Percentiles rank a stretch among this genome's conserved stretches.
Evolutionary conservation across 2,888 invertebrate genomes (phyloP).

Genomic region (Malthinus seriepunctatus): DNA sequence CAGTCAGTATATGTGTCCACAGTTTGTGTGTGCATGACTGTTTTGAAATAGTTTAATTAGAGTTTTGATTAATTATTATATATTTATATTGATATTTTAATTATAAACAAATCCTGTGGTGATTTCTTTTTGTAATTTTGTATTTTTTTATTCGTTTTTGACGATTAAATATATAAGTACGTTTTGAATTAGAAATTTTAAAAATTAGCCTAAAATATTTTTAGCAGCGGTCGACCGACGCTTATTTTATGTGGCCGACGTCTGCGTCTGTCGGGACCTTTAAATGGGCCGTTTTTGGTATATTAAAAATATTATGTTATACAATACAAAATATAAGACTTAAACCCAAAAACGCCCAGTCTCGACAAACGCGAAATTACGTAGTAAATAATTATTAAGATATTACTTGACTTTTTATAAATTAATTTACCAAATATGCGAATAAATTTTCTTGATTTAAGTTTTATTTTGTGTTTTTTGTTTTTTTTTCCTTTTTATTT

Average conservation of each 20-base stretch:
- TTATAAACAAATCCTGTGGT: slow-evolving; percentile 50
- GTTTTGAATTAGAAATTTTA: slow-evolving; percentile 56
- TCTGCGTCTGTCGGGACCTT: slow-evolving; percentile 13
- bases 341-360: slow-evolving; percentile 39
- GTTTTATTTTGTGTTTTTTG: slow-evolving; percentile 45
- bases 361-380: slow-evolving; percentile 44
- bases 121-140: slow-evolving; percentile 45
- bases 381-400: slow-evolving; percentile 49
- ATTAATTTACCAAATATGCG: slow-evolving; percentile 59
- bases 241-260: slow-evolving; percentile 26
- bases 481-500: slow-evolving; percentile 45
- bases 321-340: slow-evolving; percentile 42
- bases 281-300: slow-evolving; percentile 15
- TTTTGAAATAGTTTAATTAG: slow-evolving; percentile 54
- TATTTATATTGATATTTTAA: slow-evolving; percentile 56
- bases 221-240: slow-evolving; percentile 31
- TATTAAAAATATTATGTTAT: slow-evolving; percentile 23
- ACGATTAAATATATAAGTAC: slow-evolving; percentile 55
- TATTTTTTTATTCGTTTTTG: slow-evolving; percentile 54
- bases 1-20: slow-evolving; percentile 36
- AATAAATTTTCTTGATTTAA: slow-evolving; percentile 57
- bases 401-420: slow-evolving; percentile 49
- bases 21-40: slow-evolving; percentile 54
- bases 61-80: slow-evolving; percentile 53
- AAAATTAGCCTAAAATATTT: slow-evolving; percentile 51